A percentile compares a stretch with the other conserved stretches of the same genome.
Evolutionary conservation across 2,888 invertebrate genomes (phyloP).

Genomic region (Fissipunctia ypsillon): DNA sequence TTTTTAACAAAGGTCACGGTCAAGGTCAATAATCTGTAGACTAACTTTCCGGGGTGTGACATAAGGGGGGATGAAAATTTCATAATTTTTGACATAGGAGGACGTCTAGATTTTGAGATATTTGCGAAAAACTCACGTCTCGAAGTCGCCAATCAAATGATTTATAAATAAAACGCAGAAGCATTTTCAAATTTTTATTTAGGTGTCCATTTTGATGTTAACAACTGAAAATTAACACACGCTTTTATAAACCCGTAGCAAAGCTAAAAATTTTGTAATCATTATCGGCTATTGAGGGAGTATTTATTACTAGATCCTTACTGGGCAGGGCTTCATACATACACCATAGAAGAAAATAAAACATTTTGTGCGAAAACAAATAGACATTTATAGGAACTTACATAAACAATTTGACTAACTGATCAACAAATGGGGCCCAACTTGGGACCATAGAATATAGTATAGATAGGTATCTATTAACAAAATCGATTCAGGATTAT

Average conservation of each 20-base stretch:
- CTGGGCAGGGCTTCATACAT: conserved; percentile 69
- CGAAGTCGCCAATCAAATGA: not conserved
- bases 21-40: not conserved
- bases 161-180: conserved; percentile 60
- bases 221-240: conserved; percentile 86
- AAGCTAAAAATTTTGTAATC: conserved; percentile 83
- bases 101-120: not conserved
- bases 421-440: conserved; percentile 47
- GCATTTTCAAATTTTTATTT: conserved; percentile 84
- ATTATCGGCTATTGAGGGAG: conserved; percentile 77
- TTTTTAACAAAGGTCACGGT: not conserved
- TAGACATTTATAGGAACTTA: conserved; percentile 57
- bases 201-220: conserved; percentile 86
- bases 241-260: conserved; percentile 88
- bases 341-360: conserved; percentile 56
- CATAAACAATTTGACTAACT: conserved; percentile 33
- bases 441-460: conserved; percentile 24
- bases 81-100: not conserved
- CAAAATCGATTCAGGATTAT: conserved; percentile 39
- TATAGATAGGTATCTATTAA: conserved; percentile 31
- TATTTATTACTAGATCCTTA: conserved; percentile 70
- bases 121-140: not conserved
- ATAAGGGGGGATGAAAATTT: not conserved
- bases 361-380: conserved; percentile 76
- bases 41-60: too few species aligned